These are phyloP conservation scores for Scaptodrosophila lebanonensis DNA, from an alignment of 1,140 invertebrate species.

Conservation along the genomic window DNA sequence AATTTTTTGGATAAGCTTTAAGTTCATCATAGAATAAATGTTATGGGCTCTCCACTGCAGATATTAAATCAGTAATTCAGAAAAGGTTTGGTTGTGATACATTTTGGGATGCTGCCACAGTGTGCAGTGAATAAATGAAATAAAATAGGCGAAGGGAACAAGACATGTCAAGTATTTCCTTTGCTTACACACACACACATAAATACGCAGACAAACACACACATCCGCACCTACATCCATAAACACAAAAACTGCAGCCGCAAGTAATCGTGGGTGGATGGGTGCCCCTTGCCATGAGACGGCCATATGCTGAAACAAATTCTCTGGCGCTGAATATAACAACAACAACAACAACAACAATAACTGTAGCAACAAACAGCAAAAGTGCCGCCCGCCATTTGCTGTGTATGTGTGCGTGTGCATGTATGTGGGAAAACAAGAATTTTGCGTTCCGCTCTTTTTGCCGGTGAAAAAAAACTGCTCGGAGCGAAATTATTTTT, in stretches of 20 bases:
- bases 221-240: background rate
- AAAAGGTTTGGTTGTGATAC: too few species aligned
- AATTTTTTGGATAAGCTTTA: too few species aligned
- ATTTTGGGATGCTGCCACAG: too few species aligned
- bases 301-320: constrained; percentile 52
- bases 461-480: constrained; percentile 45
- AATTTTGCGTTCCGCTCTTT: constrained; percentile 50
- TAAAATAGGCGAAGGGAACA: constrained; percentile 50
- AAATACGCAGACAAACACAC: constrained; percentile 5
- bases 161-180: constrained; percentile 67
- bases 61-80: too few species aligned
- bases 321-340: constrained; percentile 31
- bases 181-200: constrained; percentile 29
- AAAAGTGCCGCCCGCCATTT: constrained; percentile 14
- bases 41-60: too few species aligned
- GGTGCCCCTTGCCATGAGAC: constrained; percentile 41
- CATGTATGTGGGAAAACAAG: constrained; percentile 28
- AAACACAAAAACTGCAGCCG: constrained; percentile 9
- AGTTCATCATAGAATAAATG: too few species aligned
- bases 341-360: constrained; percentile 17
- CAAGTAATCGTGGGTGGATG: too few species aligned
- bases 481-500: constrained; percentile 39
- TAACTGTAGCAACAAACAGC: too few species aligned
- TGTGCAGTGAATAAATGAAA: constrained; percentile 27
- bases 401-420: constrained; percentile 4